Conservation (phyloP, 2,888 invertebrate species). For the Athalia circularis region DNA sequence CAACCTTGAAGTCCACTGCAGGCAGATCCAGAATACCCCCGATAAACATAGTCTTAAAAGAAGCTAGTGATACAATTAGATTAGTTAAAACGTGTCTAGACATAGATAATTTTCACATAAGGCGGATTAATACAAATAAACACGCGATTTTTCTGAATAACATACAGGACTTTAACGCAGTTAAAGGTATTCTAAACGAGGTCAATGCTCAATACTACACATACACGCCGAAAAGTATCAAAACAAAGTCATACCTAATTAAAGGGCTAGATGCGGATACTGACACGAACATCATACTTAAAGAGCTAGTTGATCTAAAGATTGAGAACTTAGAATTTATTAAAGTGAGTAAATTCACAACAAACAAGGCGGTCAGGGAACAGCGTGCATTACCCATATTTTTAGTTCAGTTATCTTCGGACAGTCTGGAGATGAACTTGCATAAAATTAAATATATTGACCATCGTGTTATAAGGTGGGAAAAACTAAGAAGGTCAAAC, state of each 20-base stretch:
- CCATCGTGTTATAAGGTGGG: conserved; percentile 18
- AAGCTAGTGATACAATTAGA: too few species aligned
- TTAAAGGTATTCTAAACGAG: too few species aligned
- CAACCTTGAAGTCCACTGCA: too few species aligned
- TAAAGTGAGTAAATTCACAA: conserved; percentile 46
- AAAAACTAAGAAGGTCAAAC: conserved; percentile 9
- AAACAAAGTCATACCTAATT: conserved; percentile 33
- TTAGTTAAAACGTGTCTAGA: too few species aligned
- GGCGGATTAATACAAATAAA: too few species aligned
- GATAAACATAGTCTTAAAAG: too few species aligned
- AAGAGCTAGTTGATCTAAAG: conserved; percentile 35
- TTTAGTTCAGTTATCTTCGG: conserved; percentile 47
- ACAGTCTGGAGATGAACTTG: conserved; percentile 39
- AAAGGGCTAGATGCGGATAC: conserved; percentile 48
- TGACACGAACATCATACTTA: conserved; percentile 35
- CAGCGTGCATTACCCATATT: conserved; percentile 46
- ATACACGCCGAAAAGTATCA: conserved; percentile 46
- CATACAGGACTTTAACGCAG: too few species aligned
- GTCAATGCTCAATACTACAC: too few species aligned
- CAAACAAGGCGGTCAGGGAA: conserved; percentile 40
- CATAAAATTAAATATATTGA: conserved; percentile 39
- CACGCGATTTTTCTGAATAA: too few species aligned
- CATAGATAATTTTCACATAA: too few species aligned
- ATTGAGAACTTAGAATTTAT: conserved; percentile 40
- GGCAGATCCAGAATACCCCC: too few species aligned